Conservation (phyloP, 2,797 vertebrate species). For the Lepilemur ruficaudatus region DNA sequence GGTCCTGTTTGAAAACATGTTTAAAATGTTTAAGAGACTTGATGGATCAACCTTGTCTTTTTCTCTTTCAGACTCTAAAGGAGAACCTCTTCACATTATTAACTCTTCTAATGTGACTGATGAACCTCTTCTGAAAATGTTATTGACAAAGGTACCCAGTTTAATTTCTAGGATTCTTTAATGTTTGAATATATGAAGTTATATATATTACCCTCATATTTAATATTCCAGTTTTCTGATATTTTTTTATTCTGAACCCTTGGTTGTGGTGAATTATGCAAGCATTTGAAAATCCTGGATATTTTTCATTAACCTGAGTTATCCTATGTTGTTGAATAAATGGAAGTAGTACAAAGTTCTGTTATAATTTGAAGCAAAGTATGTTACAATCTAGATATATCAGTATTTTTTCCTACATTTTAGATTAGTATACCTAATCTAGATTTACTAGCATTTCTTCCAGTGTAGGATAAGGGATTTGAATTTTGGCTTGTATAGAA, state of each 20-base stretch:
- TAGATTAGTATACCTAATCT: not conserved
- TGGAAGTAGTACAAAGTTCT: not conserved
- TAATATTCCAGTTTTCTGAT: not conserved
- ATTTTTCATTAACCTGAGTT: not conserved
- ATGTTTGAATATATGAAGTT: not conserved
- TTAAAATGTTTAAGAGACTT: not conserved
- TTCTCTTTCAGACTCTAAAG: conserved; percentile 85
- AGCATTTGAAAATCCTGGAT: not conserved
- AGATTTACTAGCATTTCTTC: not conserved
- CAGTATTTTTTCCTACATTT: not conserved
- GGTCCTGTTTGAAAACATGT: not conserved
- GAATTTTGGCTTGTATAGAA: not conserved
- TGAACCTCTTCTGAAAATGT: conserved; percentile 93
- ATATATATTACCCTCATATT: not conserved
- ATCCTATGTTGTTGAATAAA: not conserved
- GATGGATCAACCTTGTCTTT: not conserved
- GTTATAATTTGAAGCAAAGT: not conserved
- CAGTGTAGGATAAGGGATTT: not conserved
- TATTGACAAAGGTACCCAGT: conserved; percentile 91
- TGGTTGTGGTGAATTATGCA: not conserved
- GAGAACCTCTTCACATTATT: conserved; percentile 90
- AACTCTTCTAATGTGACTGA: conserved; percentile 89
- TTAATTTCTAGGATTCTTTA: not conserved
- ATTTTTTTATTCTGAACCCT: not conserved
- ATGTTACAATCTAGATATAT: not conserved